Evolutionary conservation across 2,888 invertebrate species (phyloP), one percentile per base, ranked within the genome.

Genomic region (Thecophora atra): DNA sequence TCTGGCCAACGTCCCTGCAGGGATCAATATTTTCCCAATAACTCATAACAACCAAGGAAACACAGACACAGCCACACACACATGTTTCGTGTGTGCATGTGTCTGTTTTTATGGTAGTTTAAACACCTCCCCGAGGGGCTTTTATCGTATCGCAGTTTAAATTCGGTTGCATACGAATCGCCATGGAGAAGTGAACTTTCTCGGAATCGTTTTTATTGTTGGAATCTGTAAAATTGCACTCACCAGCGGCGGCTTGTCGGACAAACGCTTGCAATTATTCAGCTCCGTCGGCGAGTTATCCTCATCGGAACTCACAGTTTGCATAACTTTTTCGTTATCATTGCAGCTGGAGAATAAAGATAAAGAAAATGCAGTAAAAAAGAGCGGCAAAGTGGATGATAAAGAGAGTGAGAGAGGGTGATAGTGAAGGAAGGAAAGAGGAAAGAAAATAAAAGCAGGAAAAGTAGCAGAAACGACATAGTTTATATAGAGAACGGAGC

Each of bases 221-320:
- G 44, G 7, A 21, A 8, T 60, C 30, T 54, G 58, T 26, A 13
- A 64, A 66, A 60, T 66, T 64, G 30, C 60, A 83, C 85, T 81
- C 73, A 85, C 85, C 80, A 94, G 88, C 56, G 94, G 94, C 69
- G 94, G 93, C 81, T 94, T 92, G 83, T 94, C 93, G 74, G 90
- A 89, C 81, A 94, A 89, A 78, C 93, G 89, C 82, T 94, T 91
- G 88, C 93, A 94, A 80, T 93, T 93, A 88, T 93, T 93, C 81
- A 94, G 89, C 87, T 94, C 94, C 64, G 94, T 94, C 58, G 94
- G 94, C 3, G 94, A 94, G 87, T 93, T 93, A 81, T 93, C 93
- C 87, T 94, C 94, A 84, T 94, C 94, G 79, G 94, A 94, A 81
- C 92, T 92, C n/a, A 63, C 85, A 81, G 80, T 78, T 77, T 76